Conservation (phyloP, 2,113 vertebrate genomes). For the Neogale vison region DNA sequence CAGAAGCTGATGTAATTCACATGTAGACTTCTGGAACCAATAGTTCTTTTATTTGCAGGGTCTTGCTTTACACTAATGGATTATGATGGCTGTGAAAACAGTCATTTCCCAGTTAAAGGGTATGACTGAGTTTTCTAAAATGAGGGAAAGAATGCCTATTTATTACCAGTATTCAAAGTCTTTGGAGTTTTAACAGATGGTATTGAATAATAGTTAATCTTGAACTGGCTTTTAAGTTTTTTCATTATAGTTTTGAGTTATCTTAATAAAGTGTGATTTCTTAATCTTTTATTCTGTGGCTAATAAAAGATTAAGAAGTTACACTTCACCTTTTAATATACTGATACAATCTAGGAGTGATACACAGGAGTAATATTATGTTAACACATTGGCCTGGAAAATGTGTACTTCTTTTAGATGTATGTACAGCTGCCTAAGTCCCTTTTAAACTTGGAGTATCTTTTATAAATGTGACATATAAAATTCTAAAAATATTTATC, state of each 20-base stretch:
- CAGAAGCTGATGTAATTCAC: not conserved
- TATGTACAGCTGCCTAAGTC: not conserved
- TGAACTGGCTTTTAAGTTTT: constrained; percentile 20
- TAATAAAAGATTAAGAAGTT: not conserved
- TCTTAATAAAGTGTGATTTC: constrained; percentile 36
- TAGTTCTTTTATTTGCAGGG: not conserved
- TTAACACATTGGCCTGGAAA: not conserved
- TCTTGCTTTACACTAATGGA: not conserved
- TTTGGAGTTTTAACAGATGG: constrained; percentile 41
- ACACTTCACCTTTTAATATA: not conserved
- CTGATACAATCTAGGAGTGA: not conserved
- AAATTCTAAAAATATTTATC: constrained; percentile 35
- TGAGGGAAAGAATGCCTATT: not conserved
- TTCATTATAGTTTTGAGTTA: constrained; percentile 19
- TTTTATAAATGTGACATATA: constrained; percentile 13
- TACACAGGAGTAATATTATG: not conserved
- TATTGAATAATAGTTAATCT: not conserved
- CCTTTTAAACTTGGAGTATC: not conserved
- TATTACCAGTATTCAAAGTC: not conserved
- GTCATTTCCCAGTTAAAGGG: not conserved
- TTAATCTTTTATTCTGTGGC: constrained; percentile 17
- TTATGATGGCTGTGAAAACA: constrained; percentile 2
- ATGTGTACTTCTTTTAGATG: constrained; percentile 4
- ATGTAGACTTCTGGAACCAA: not conserved
- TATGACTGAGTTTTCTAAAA: constrained; percentile 2